Evolutionary conservation across 2,888 invertebrate genomes (phyloP).

Genomic region (Linyphia triangularis): DNA sequence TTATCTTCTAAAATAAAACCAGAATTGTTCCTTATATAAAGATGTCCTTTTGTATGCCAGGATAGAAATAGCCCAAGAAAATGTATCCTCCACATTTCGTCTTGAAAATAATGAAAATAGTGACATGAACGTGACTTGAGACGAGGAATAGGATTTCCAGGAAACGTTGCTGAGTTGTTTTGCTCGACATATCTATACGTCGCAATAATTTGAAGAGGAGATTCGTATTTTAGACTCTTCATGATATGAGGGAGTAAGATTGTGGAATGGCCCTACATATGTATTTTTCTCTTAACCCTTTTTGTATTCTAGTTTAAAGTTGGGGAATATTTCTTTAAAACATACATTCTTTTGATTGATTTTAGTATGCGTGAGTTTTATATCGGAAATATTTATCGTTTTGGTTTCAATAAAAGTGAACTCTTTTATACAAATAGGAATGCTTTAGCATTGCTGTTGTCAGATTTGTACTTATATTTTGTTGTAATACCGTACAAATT

Average conservation of each 20-base stretch:
- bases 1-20: slow-evolving; percentile 16
- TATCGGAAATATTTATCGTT: too few relatives aligned
- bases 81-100: slow-evolving; percentile 23
- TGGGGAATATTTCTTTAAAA: background rate
- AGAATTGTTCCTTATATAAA: slow-evolving; percentile 35
- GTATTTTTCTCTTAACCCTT: background rate
- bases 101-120: slow-evolving; percentile 32
- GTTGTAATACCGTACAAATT: too few relatives aligned
- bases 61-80: slow-evolving; percentile 23
- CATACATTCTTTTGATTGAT: too few relatives aligned
- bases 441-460: too few relatives aligned
- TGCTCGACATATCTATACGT: slow-evolving; percentile 50
- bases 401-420: too few relatives aligned
- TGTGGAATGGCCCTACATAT: background rate
- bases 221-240: background rate
- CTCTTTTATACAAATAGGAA: too few relatives aligned
- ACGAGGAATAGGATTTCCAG: background rate
- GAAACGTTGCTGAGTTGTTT: background rate
- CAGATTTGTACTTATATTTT: too few relatives aligned
- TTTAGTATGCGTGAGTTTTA: too few relatives aligned
- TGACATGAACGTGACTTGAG: slow-evolving; percentile 27
- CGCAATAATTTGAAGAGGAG: slow-evolving; percentile 62
- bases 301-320: background rate
- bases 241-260: slow-evolving; percentile 3
- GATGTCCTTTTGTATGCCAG: slow-evolving; percentile 18